These are phyloP conservation scores for Brachionus paranguensis DNA, from an alignment of 1,140 invertebrate species.

Conservation along the genomic window DNA sequence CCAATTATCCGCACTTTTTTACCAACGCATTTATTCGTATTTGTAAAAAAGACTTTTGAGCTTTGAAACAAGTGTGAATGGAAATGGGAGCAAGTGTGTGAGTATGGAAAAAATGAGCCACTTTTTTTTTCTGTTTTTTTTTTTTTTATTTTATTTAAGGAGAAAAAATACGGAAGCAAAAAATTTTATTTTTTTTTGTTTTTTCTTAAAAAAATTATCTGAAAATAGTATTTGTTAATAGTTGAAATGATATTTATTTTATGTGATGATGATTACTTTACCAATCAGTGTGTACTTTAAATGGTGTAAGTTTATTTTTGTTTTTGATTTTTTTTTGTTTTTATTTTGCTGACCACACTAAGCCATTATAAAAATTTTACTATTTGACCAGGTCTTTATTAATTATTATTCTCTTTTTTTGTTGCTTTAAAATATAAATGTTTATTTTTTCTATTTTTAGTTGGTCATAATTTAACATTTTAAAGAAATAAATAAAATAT, in stretches of 20 bases:
- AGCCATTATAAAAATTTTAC: background rate
- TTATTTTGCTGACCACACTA: background rate
- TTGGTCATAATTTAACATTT: background rate
- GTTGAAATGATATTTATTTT: background rate
- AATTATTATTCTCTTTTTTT: background rate
- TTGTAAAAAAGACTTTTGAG: slow-evolving; percentile 39
- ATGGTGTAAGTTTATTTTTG: background rate
- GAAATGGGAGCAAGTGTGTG: too few species aligned
- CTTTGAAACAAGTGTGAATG: too few species aligned
- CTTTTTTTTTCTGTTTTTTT: background rate
- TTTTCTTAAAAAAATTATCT: background rate
- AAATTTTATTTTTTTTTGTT: background rate
- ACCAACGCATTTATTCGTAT: slow-evolving; percentile 39
- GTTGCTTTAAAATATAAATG: background rate
- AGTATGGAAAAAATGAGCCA: background rate
- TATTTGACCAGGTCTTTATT: background rate
- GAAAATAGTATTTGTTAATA: background rate
- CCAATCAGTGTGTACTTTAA: background rate
- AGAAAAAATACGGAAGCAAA: too few species aligned
- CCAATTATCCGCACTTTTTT: slow-evolving; percentile 38
- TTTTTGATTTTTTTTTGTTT: background rate
- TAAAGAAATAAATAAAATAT: background rate
- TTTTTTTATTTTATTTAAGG: background rate
- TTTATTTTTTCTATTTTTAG: background rate
- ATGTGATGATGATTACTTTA: background rate